Percentiles rank a stretch among this genome's conserved stretches.
phyloP scores from a whole-genome alignment of 2,888 invertebrate species.

The Podotricha telesiphe region DNA sequence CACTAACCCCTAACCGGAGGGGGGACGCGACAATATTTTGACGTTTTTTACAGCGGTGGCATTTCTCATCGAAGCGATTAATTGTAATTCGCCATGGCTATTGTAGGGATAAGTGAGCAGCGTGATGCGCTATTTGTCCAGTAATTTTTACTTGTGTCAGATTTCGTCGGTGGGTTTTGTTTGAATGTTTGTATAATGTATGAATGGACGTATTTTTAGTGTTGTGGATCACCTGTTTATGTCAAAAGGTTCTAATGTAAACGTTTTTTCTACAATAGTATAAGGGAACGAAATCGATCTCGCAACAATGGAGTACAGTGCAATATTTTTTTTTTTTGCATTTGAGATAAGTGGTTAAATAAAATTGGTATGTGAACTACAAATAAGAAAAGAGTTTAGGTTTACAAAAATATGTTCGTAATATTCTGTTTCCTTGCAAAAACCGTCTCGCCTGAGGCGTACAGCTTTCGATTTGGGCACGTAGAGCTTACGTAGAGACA shows the following conservation, averaged over 20 bases:
- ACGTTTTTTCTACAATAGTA: conserved; percentile 1
- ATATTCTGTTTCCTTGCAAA: conserved; percentile 35
- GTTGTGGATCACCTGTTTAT: conserved; percentile 38
- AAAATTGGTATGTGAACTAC: conserved; percentile 30
- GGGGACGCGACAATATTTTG: conserved; percentile 77
- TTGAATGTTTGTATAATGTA: conserved; percentile 54
- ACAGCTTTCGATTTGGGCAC: conserved; percentile 35
- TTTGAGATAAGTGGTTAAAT: conserved; percentile 36
- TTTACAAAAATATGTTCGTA: conserved; percentile 33
- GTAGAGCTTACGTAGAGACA: conserved; percentile 36
- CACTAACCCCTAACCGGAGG: conserved; percentile 62
- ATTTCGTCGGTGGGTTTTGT: conserved; percentile 26
- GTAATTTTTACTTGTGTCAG: conserved; percentile 42
- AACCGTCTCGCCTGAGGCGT: conserved; percentile 28
- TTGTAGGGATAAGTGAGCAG: conserved; percentile 82
- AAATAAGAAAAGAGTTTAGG: conserved; percentile 25
- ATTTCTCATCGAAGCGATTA: conserved; percentile 79
- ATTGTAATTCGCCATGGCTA: conserved; percentile 81
- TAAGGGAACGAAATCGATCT: conserved; percentile 6
- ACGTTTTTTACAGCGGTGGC: conserved; percentile 80
- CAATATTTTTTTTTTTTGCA: conserved; percentile 29
- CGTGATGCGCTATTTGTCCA: conserved; percentile 46
- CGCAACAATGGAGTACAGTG: conserved; percentile 20
- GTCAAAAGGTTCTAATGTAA: conserved; percentile 27
- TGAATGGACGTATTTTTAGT: conserved; percentile 29